Evolutionary conservation across 2,113 vertebrate genomes (phyloP), one percentile per base, ranked within the genome.

Genomic region (Microtus ochrogaster): DNA sequence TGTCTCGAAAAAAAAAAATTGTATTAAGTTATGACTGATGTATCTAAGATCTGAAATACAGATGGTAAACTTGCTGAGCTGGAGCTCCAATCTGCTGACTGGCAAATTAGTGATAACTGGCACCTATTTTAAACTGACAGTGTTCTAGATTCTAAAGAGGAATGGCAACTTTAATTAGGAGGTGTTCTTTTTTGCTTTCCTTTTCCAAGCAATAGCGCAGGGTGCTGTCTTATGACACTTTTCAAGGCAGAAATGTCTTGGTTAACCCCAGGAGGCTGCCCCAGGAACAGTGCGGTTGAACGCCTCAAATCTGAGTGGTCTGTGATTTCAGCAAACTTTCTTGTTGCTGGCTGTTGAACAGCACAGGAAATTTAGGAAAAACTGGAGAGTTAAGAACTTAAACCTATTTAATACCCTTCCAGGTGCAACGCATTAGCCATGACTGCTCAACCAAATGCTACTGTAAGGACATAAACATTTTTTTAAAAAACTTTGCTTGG

Each of bases 271-370:
- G 65, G 16, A 88, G 66, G 6, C 9, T 73, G 14, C 49, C 36
- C 39, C 36, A 7, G 44, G 39, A 92, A 89, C 0, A 66, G 12
- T 26, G 28, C 55, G 89, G 92, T 12, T 13, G 41, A 85, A 65
- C 8, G 0, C n/a, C 39, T 86, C 16, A 72, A 28, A 16, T n/a
- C 21, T 58, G 49, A 92, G 22, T 26, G 76, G 28, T 39, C 7
- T 7, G 33, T 93, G n/a, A 85, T 47, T 89, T 88, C 85, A 89
- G 39, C n/a, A 95, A 85, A 33, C 8, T 85, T 94, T 28, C 24
- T 26, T 78, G 0, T 76, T 55, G 61, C 19, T 52, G 68, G 16
- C 36, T 91, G 41, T 73, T 52, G 58, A 61, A 26, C 82, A 36
- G 12, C 12, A 90, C 5, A 76, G 87, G 61, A 61, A 19, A 79